Evolutionary conservation across 2,888 invertebrate genomes (phyloP), one percentile per base, ranked within the genome.

Genomic region (Andrena bucephala): DNA sequence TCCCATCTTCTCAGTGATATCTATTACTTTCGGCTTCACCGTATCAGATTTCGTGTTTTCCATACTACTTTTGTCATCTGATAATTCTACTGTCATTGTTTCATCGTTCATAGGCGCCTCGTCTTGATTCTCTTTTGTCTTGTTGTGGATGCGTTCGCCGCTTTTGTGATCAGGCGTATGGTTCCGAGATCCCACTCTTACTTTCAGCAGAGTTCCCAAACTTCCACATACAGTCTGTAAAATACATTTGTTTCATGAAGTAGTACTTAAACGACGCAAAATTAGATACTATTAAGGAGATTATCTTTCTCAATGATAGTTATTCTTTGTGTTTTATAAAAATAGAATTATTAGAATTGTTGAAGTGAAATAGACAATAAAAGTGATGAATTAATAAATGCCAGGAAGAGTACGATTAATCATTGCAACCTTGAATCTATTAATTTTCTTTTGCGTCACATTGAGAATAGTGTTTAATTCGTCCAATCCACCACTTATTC

Each of bases 391-490:
- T 1, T 13, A 50, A 62, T 29, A 2, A 48, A 36, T 59, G 0
- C 8, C 42, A 70, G 42, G 3, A 54, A 36, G 27, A 24, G 8
- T 48, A 24, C 24, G n/a, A 65, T 54, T 16, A 60, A 52, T 75
- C 16, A n/a, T 36, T 48, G 63, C 65, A 93, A 97, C 97, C 96
- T 97, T 97, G 86, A 99, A 96, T 90, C 96, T 96, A 94, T 97
- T 98, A 80, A 99, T 95, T 94, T 98, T 98, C 83, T 96, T 96
- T 92, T 99, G 98, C 2, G 98, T 98, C 16, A 96, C 96, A 87
- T 96, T 96, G 69, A 98, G 94, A 87, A 98, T 97, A 59, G 95
- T 96, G 91, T 97, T 98, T 57, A 99, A 95, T 92, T 98, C 97
- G 73, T 97, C 96, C 42, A 98, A 94, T 79, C 97, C 97, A 67